These are phyloP conservation scores for Lytechinus pictus DNA, from an alignment of 35 echinoderm and acorn worm species.

Conservation along the genomic window DNA sequence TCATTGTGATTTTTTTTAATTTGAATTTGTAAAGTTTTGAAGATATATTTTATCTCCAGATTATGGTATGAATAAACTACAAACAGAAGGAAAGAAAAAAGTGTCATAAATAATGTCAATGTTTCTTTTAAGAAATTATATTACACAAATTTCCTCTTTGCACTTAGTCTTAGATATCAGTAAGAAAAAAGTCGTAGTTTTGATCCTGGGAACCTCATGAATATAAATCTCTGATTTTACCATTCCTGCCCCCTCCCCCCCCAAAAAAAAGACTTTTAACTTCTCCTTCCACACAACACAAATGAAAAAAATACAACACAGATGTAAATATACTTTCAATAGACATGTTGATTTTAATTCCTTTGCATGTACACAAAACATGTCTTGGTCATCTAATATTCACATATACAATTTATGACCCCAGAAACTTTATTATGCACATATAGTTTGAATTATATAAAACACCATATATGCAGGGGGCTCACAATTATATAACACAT, in stretches of 20 bases:
- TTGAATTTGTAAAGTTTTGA: background rate
- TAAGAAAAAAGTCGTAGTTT: background rate
- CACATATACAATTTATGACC: slow-evolving; percentile 44
- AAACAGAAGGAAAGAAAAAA: background rate
- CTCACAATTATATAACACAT: slow-evolving; percentile 12
- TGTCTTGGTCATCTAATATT: slow-evolving; percentile 31
- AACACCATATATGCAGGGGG: slow-evolving; percentile 28
- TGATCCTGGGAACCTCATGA: too few relatives aligned
- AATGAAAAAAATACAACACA: background rate
- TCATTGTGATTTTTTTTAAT: background rate
- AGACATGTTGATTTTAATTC: slow-evolving; percentile 30
- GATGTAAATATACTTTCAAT: background rate
- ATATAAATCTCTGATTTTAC: too few relatives aligned
- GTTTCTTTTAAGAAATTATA: too few relatives aligned
- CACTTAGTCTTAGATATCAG: background rate
- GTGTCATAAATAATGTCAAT: too few relatives aligned
- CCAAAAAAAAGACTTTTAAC: background rate
- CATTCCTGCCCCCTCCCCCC: background rate
- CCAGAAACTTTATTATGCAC: background rate
- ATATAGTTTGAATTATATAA: slow-evolving; percentile 38
- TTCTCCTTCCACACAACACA: background rate
- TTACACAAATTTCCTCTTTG: too few relatives aligned
- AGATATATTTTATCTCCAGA: background rate
- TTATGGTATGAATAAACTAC: background rate
- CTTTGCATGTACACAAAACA: slow-evolving; percentile 33